phyloP scores from a whole-genome alignment of 2,888 invertebrate genomes.

The Leucozona laternaria region DNA sequence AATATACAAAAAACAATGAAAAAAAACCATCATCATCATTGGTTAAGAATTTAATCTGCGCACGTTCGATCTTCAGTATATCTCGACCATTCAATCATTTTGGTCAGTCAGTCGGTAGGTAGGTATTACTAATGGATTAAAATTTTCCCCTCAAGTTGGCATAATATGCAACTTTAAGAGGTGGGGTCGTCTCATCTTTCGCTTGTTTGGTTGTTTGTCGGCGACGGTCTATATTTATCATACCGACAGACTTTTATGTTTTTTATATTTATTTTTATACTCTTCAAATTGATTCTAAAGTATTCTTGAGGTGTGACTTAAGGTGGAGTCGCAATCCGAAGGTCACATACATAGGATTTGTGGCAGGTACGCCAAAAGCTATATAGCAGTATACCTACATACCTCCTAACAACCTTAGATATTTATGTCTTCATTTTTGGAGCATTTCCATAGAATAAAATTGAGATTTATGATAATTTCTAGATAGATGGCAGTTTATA shows the following conservation, averaged over 20 bases:
- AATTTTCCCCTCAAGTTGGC: constrained; percentile 44
- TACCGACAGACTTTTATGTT: constrained; percentile 38
- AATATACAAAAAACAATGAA: not conserved
- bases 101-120: not conserved
- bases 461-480: constrained; percentile 12
- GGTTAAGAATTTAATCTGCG: constrained; percentile 13
- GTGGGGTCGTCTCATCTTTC: constrained; percentile 67
- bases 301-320: constrained; percentile 64
- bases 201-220: constrained; percentile 12
- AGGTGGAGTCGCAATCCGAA: constrained; percentile 55
- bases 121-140: constrained; percentile 64
- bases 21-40: not conserved
- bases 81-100: constrained; percentile 26
- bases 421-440: constrained; percentile 33
- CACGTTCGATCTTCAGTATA: constrained; percentile 30
- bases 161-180: constrained; percentile 56
- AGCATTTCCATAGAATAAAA: not conserved
- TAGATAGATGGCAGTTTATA: not conserved
- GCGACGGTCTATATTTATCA: constrained; percentile 19
- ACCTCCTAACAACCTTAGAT: constrained; percentile 1
- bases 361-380: not conserved
- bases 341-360: constrained; percentile 36
- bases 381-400: not conserved
- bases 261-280: not conserved
- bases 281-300: constrained; percentile 44